phyloP scores from a whole-genome alignment of 2,113 vertebrate genomes.

The Eretmochelys imbricata region DNA sequence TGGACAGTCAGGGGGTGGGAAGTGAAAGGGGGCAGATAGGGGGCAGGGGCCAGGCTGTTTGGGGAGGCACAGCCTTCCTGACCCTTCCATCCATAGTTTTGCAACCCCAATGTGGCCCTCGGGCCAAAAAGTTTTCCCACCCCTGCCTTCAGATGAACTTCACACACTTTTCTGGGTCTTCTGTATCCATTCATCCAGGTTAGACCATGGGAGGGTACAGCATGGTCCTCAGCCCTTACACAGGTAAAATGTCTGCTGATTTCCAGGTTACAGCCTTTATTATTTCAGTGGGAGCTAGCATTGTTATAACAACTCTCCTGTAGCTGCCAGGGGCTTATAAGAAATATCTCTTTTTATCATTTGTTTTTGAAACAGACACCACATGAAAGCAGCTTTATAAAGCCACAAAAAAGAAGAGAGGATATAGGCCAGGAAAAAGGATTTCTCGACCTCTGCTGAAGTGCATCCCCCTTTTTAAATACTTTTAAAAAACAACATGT shows the following conservation, averaged over 20 bases:
- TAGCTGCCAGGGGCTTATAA: not conserved
- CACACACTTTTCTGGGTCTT: not conserved
- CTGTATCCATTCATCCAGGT: conserved; percentile 7
- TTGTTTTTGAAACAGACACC: not conserved
- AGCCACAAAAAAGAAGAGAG: not conserved
- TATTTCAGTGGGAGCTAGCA: conserved; percentile 24
- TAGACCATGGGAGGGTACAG: not conserved
- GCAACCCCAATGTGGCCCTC: no score
- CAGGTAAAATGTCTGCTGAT: conserved; percentile 39
- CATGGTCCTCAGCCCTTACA: not conserved
- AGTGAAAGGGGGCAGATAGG: no score
- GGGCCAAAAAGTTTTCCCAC: no score
- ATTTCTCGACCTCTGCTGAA: not conserved
- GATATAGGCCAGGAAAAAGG: conserved; percentile 16
- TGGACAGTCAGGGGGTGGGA: no score
- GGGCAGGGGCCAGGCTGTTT: no score
- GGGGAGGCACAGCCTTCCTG: no score
- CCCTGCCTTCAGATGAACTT: not conserved
- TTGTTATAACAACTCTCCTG: conserved; percentile 46
- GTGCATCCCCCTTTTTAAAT: not conserved
- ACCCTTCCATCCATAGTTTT: no score
- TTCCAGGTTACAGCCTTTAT: conserved; percentile 32
- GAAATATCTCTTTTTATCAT: not conserved
- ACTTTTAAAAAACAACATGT: not conserved
- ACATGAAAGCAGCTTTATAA: conserved; percentile 16